phyloP scores from a whole-genome alignment of 2,797 vertebrate species.

The Leptodactylus fallax region DNA sequence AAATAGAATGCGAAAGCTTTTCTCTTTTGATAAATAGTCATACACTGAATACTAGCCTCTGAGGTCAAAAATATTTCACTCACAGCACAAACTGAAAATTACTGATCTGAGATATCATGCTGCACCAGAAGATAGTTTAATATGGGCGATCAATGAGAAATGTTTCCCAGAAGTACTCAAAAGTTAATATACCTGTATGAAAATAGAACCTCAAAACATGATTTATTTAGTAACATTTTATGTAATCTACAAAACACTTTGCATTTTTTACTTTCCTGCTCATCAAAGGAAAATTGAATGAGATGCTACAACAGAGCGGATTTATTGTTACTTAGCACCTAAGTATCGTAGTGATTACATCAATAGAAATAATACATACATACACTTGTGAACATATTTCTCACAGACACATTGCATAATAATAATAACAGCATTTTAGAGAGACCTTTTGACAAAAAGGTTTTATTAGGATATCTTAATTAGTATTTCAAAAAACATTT shows the following conservation, averaged over 20 bases:
- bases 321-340: conserved; percentile 35
- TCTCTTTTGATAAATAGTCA: conserved; percentile 59
- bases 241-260: conserved; percentile 48
- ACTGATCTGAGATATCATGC: conserved; percentile 58
- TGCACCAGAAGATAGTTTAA: conserved; percentile 51
- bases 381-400: background rate
- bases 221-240: conserved; percentile 56
- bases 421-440: no score
- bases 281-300: conserved; percentile 55
- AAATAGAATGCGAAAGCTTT: conserved; percentile 44
- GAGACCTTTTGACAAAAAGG: no score
- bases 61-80: conserved; percentile 60
- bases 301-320: conserved; percentile 19
- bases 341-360: conserved; percentile 33
- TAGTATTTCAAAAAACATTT: no score
- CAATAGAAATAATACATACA: conserved; percentile 10
- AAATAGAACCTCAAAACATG: conserved; percentile 51
- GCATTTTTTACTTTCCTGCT: conserved; percentile 51
- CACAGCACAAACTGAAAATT: conserved; percentile 56
- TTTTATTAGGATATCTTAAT: no score
- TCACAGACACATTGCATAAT: no score
- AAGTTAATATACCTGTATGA: conserved; percentile 58
- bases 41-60: conserved; percentile 45
- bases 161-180: conserved; percentile 49
- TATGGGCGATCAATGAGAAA: conserved; percentile 54